Conservation (phyloP, 2,113 vertebrate species). For the Pelmatolapia mariae region DNA sequence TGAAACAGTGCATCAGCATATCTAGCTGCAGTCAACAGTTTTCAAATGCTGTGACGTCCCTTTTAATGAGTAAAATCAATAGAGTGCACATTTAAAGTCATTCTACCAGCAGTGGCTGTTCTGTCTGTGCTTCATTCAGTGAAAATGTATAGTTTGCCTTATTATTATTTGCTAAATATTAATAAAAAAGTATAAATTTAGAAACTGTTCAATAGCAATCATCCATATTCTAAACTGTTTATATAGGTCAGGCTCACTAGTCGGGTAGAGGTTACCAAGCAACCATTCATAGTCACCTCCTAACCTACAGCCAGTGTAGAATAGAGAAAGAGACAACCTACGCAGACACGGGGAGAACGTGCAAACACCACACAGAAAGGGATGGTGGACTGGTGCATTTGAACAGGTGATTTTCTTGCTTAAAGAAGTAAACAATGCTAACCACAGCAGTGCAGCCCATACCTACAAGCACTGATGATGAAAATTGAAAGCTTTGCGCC, state of each 20-base stretch:
- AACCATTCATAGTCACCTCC: not conserved
- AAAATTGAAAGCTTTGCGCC: not conserved
- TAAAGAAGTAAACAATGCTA: not conserved
- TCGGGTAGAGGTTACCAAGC: not conserved
- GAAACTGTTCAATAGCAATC: not conserved
- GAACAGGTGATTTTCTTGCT: not conserved
- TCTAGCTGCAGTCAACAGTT: not conserved
- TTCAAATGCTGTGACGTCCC: rapidly evolving
- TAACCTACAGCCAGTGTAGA: not conserved
- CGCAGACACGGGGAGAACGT: not conserved
- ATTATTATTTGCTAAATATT: not conserved
- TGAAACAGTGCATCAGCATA: not conserved
- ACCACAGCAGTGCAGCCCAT: not conserved
- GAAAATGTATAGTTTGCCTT: not conserved
- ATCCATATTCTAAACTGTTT: not conserved
- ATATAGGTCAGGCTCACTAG: not conserved
- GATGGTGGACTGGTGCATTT: not conserved
- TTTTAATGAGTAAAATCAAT: not conserved
- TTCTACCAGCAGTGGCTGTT: not conserved
- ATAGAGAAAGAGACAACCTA: not conserved
- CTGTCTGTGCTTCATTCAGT: not conserved
- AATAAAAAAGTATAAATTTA: not conserved
- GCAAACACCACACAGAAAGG: not conserved
- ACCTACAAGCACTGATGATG: not conserved
- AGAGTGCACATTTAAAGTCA: not conserved